Evolutionary conservation across 2,888 invertebrate species (phyloP).

Genomic region (Oasisia sp.): DNA sequence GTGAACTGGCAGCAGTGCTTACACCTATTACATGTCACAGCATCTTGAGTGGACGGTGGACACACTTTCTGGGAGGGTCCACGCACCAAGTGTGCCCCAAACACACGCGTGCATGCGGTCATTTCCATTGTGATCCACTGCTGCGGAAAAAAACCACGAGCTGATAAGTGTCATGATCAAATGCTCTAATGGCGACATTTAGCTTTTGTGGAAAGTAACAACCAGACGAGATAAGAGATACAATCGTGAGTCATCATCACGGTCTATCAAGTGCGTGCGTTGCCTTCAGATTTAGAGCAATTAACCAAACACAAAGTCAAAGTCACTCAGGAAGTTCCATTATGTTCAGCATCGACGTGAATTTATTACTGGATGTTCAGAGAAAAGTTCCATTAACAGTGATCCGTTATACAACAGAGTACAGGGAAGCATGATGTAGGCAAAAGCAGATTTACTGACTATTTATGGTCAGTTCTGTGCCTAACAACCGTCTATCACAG

Average conservation of each 20-base stretch:
- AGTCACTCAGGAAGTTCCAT: not conserved
- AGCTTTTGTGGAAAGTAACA: not conserved
- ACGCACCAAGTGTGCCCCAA: not conserved
- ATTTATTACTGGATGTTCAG: not conserved
- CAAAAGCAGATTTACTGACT: not conserved
- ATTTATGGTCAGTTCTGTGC: slow-evolving; percentile 5
- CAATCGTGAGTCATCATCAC: not conserved
- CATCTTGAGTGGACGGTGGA: not conserved
- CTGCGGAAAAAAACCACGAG: not conserved
- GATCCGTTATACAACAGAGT: not conserved
- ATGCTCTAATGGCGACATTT: not conserved
- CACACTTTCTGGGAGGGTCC: slow-evolving; percentile 1
- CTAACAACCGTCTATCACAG: not conserved
- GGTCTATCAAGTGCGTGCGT: not conserved
- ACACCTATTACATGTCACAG: not conserved
- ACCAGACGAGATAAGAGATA: not conserved
- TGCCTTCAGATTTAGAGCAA: not conserved
- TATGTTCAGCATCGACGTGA: not conserved
- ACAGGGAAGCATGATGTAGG: not conserved
- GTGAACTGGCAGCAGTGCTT: too few relatives aligned
- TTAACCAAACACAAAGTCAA: slow-evolving; percentile 6
- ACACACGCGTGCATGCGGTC: not conserved
- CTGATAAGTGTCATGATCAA: not conserved
- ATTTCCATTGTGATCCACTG: not conserved
- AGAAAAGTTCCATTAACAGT: not conserved